phyloP scores from a whole-genome alignment of 2,113 vertebrate species.

The Lethenteron camtschaticum region DNA sequence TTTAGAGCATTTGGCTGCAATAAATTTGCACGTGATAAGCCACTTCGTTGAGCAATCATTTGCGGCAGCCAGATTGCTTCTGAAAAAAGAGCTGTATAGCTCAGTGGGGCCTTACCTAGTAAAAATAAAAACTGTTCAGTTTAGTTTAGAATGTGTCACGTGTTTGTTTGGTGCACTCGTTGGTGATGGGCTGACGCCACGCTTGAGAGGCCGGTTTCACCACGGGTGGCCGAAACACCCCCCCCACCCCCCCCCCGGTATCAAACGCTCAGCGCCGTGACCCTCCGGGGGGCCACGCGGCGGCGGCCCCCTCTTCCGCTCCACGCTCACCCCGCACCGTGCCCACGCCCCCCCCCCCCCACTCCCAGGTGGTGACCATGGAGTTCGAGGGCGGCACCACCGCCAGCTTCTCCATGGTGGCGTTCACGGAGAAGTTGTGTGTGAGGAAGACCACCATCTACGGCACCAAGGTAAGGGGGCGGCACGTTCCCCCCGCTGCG shows the following conservation, averaged over 20 bases:
- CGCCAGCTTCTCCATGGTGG: conserved; percentile 42
- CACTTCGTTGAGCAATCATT: too few species aligned
- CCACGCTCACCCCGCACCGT: background rate
- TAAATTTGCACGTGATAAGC: too few species aligned
- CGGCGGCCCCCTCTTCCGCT: background rate
- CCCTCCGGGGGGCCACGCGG: background rate
- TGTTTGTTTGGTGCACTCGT: background rate
- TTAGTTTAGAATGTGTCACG: too few species aligned
- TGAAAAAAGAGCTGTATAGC: too few species aligned
- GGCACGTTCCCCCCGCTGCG: too few species aligned
- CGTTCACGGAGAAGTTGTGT: conserved; percentile 32
- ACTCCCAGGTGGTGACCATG: conserved; percentile 42
- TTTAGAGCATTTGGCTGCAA: too few species aligned
- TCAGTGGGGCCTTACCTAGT: too few species aligned
- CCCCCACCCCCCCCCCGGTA: background rate
- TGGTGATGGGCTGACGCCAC: background rate
- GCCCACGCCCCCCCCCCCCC: background rate
- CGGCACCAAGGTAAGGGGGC: conserved; percentile 29
- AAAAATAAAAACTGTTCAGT: too few species aligned
- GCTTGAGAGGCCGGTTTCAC: background rate
- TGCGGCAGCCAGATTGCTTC: too few species aligned
- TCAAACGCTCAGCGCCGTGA: background rate
- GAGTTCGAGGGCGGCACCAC: conserved; percentile 48
- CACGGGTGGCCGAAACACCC: background rate
- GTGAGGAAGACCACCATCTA: conserved; percentile 28